Percentiles rank a stretch among this genome's conserved stretches.
Conservation (phyloP, 2,113 vertebrate genomes). For the Prochilodus magdalenae region DNA sequence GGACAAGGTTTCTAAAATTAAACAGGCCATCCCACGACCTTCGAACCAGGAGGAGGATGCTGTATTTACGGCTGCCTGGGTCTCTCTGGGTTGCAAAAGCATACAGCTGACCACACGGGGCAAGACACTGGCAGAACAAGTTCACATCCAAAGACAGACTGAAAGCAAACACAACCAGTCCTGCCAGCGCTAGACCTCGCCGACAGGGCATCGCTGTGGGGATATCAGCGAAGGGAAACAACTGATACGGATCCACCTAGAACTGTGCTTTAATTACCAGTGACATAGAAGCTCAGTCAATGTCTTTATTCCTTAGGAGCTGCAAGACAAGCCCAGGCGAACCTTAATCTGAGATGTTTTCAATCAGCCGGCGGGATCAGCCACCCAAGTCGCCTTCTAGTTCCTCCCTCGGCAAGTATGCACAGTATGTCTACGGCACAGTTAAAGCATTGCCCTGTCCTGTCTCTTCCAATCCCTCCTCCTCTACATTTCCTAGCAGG, state of each 20-base stretch:
- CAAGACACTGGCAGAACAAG: not conserved
- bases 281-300: not conserved
- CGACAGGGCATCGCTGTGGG: not conserved
- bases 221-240: not conserved
- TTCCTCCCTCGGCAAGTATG: constrained; percentile 27
- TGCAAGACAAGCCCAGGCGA: constrained; percentile 14
- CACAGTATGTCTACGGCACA: constrained; percentile 31
- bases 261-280: constrained; percentile 6
- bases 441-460: constrained; percentile 32
- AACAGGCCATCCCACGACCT: constrained; percentile 12
- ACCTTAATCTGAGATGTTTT: constrained; percentile 33
- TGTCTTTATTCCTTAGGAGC: not conserved
- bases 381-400: constrained; percentile 16
- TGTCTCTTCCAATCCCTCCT: constrained; percentile 41
- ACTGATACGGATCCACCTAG: constrained; percentile 2
- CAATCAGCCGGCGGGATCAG: constrained; percentile 39
- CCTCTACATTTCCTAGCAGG: constrained; percentile 29
- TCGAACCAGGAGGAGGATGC: constrained; percentile 22
- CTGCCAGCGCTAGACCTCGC: not conserved
- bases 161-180: constrained; percentile 15
- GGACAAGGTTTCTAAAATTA: constrained; percentile 26
- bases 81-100: not conserved
- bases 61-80: not conserved
- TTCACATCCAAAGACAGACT: not conserved
- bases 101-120: not conserved